Conservation (phyloP, 2,888 invertebrate genomes). For the Onchidella celtica region DNA sequence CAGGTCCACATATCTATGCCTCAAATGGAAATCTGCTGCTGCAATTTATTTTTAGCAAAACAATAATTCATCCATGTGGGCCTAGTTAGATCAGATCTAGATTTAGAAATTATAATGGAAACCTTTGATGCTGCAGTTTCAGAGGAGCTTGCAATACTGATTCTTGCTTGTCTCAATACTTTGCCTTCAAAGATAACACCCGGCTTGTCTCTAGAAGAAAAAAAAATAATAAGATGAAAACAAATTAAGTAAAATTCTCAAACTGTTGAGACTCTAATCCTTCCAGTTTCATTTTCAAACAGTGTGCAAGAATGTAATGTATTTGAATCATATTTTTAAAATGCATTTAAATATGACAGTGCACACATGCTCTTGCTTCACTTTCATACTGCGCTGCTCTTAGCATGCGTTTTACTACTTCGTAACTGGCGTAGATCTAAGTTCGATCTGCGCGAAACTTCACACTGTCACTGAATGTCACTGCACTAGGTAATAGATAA, state of each 20-base stretch:
- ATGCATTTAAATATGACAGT: not conserved
- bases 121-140: conserved; percentile 20
- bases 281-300: not conserved
- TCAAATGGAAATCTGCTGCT: too few species aligned
- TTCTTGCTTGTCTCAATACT: conserved; percentile 36
- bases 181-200: conserved; percentile 68
- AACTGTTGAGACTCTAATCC: not conserved
- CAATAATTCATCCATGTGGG: too few species aligned
- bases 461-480: too few species aligned
- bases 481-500: too few species aligned
- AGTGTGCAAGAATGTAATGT: not conserved
- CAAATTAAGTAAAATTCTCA: not conserved
- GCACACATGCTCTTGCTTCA: not conserved
- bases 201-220: conserved; percentile 55
- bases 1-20: too few species aligned
- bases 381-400: not conserved
- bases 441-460: too few species aligned
- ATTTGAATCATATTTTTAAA: not conserved
- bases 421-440: too few species aligned
- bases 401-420: too few species aligned
- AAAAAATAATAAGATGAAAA: not conserved
- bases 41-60: too few species aligned
- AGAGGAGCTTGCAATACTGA: conserved; percentile 18
- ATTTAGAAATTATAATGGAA: too few species aligned
- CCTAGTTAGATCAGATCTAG: too few species aligned